phyloP scores from a whole-genome alignment of 2,888 invertebrate species.

The Crossocerus cetratus region DNA sequence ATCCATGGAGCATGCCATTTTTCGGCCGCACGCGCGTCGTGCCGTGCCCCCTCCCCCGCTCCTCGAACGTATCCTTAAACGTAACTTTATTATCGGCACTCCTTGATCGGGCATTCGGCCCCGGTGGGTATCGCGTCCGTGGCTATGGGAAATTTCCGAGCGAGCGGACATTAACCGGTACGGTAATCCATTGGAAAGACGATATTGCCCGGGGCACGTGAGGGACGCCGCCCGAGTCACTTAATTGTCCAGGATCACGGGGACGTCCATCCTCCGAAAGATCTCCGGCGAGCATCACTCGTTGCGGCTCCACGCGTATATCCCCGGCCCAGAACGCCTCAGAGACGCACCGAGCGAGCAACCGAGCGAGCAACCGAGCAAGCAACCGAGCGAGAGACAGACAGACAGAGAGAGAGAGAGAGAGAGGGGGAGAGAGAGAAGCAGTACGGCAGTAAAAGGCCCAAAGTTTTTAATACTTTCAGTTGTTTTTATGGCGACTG shows the following conservation, averaged over 20 bases:
- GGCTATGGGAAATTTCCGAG: not conserved
- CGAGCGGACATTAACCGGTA: not conserved
- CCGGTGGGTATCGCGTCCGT: not conserved
- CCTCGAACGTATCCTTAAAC: constrained; percentile 1
- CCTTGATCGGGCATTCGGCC: not conserved
- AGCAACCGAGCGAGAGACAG: not conserved
- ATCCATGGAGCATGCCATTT: not conserved
- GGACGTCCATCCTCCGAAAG: not conserved
- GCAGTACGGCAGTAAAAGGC: constrained; percentile 71
- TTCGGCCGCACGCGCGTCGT: not conserved
- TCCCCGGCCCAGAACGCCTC: not conserved
- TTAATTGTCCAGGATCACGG: constrained; percentile 6
- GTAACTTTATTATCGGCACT: constrained; percentile 1
- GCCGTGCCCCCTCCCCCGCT: no score
- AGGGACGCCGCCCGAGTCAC: not conserved
- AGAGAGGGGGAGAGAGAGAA: constrained; percentile 17
- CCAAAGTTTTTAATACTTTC: constrained; percentile 76
- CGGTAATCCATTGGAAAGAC: constrained; percentile 3
- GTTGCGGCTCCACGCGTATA: constrained; percentile 11
- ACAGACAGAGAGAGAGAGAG: not conserved
- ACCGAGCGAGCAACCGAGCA: constrained; percentile 10
- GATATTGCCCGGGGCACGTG: not conserved
- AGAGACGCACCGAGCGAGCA: not conserved
- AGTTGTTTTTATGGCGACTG: constrained; percentile 75
- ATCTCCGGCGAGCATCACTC: constrained; percentile 4